Evolutionary conservation across 2,113 vertebrate species (phyloP).

Genomic region (Mus pahari): DNA sequence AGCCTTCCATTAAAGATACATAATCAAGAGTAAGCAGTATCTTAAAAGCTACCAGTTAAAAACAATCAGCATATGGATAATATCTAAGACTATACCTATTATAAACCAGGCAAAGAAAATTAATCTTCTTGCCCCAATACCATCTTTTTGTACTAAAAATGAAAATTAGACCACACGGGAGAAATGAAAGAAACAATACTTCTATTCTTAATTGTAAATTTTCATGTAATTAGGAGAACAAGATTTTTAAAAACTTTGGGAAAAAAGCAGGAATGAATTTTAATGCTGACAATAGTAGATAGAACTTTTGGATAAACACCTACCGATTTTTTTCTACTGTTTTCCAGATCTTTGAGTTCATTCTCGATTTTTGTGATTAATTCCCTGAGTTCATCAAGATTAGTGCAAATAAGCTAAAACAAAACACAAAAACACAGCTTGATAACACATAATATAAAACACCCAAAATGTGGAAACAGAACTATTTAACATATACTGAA

Average conservation of each 20-base stretch:
- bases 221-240: constrained; percentile 73
- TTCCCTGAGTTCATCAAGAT: constrained; percentile 96
- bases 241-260: constrained; percentile 72
- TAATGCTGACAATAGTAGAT: constrained; percentile 79
- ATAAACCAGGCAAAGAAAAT: constrained; percentile 73
- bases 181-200: constrained; percentile 76
- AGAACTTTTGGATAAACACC: constrained; percentile 87
- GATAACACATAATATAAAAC: constrained; percentile 85
- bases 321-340: constrained; percentile 97
- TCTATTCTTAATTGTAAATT: constrained; percentile 78
- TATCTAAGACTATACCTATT: constrained; percentile 62
- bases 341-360: constrained; percentile 96
- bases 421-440: constrained; percentile 86
- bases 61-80: constrained; percentile 63
- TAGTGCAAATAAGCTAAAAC: constrained; percentile 97
- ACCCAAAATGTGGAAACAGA: constrained; percentile 82
- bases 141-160: constrained; percentile 73
- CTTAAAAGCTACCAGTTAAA: constrained; percentile 70
- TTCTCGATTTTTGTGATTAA: constrained; percentile 98
- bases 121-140: constrained; percentile 59
- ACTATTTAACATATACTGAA: constrained; percentile 77
- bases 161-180: constrained; percentile 65
- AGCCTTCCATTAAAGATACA: constrained; percentile 60
- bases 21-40: constrained; percentile 63
- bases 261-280: constrained; percentile 82